Evolutionary conservation across 2,113 vertebrate species (phyloP), one percentile per base, ranked within the genome.

Genomic region (Cricetomys ansorgei): DNA sequence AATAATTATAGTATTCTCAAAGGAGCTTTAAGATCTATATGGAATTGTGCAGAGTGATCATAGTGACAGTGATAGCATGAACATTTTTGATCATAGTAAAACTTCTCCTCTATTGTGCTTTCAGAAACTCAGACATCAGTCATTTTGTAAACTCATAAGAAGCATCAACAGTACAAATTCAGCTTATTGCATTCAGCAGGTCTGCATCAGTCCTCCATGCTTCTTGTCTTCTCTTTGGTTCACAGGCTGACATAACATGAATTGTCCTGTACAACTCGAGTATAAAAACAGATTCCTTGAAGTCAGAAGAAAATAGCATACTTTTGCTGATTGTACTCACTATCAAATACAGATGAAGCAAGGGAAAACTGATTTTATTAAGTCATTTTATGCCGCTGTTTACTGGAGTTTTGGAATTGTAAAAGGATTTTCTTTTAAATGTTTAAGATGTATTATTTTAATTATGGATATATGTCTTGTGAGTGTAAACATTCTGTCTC

Each of bases 51-150:
- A 94, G 50, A 69, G 55, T 88, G 15, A 64, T 57, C 43, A 90
- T 37, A 37, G 3, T 37, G 40, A 48, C 45, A 87, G 55, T 55
- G 12, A 76, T 31, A 48, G 65, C 70, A 37, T n/a, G 67, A 43
- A 62, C 43, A 34, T 65, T 94, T 93, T 72, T 92, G 72, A 80
- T 93, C 73, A 21, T 21, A 55, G 84, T n/a, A 59, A 69, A 25
- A 43, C 6, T 1, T 17, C n/a, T 73, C 75, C 29, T 77, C 23
- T 0, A 0, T 0, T 88, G 73, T 94, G 65, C 80, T 97, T 92
- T 83, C 67, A 64, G 83, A 92, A 91, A 93, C 96, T 96, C 80
- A 96, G 86, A 96, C 48, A 45, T 87, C 59, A 70, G n/a, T 93
- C 45, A 2, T 73, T 96, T 94, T 79, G 69, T 81, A 80, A 86